Conservation (phyloP, 2,113 vertebrate genomes). For the Phalacrocorax brasilianus region DNA sequence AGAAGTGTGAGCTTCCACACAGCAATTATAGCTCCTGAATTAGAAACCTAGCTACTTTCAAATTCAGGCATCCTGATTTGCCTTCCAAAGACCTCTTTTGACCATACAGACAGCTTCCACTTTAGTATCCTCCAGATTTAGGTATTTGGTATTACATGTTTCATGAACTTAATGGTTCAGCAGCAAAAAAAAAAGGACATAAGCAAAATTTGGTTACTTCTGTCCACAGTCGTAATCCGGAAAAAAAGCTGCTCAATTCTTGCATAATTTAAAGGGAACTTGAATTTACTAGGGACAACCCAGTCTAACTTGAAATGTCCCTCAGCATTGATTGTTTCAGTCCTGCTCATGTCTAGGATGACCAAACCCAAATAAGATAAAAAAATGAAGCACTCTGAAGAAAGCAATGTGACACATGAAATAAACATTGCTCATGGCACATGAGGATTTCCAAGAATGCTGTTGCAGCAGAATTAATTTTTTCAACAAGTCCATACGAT, state of each 20-base stretch:
- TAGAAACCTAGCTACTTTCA: background rate
- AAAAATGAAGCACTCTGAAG: background rate
- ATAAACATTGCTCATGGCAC: background rate
- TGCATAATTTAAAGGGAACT: background rate
- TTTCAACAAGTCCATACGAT: background rate
- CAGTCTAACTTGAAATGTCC: background rate
- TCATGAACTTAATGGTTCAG: background rate
- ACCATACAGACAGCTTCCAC: background rate
- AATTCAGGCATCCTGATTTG: background rate
- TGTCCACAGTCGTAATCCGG: background rate
- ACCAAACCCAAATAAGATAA: background rate
- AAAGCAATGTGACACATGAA: background rate
- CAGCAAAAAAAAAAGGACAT: background rate
- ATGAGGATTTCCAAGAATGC: background rate
- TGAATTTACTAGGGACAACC: background rate
- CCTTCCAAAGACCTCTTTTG: background rate
- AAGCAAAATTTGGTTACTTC: background rate
- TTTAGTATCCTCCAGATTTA: background rate
- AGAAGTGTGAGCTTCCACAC: background rate
- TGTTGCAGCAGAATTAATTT: background rate
- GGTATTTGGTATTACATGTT: background rate
- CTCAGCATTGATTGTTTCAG: background rate
- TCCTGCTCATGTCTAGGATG: background rate
- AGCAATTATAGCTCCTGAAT: background rate
- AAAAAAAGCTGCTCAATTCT: background rate